phyloP scores from a whole-genome alignment of 2,113 vertebrate species.

The Oncorhynchus kisutch region DNA sequence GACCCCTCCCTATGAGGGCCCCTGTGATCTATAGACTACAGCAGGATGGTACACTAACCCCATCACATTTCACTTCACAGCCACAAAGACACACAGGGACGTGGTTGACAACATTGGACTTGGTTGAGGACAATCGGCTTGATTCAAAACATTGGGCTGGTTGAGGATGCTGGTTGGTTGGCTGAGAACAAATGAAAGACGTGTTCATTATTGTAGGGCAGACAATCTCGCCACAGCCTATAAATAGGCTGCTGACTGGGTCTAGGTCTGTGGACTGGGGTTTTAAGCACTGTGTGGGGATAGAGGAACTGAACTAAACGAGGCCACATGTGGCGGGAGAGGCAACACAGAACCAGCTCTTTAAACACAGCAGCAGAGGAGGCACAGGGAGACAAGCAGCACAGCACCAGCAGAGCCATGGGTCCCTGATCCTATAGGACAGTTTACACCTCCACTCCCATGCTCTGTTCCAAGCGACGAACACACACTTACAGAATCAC shows the following conservation, averaged over 20 bases:
- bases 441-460: too few species aligned
- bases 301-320: constrained; percentile 8
- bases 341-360: constrained; percentile 15
- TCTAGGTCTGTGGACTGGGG: not conserved
- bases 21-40: not conserved
- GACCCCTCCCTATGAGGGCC: not conserved
- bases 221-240: not conserved
- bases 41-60: not conserved
- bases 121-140: not conserved
- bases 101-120: not conserved
- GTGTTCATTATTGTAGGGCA: not conserved
- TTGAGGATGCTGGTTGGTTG: not conserved
- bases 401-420: not conserved
- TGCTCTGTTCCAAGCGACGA: too few species aligned
- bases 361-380: not conserved
- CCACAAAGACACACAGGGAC: not conserved
- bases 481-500: not conserved
- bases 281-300: constrained; percentile 14
- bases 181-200: not conserved
- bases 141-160: not conserved
- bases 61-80: not conserved
- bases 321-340: not conserved
- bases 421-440: not conserved
- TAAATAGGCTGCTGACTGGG: constrained; percentile 12
- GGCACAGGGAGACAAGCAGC: not conserved